These are phyloP conservation scores for Perizoma flavofasciatum DNA, from an alignment of 2,888 invertebrate species.

Conservation along the genomic window DNA sequence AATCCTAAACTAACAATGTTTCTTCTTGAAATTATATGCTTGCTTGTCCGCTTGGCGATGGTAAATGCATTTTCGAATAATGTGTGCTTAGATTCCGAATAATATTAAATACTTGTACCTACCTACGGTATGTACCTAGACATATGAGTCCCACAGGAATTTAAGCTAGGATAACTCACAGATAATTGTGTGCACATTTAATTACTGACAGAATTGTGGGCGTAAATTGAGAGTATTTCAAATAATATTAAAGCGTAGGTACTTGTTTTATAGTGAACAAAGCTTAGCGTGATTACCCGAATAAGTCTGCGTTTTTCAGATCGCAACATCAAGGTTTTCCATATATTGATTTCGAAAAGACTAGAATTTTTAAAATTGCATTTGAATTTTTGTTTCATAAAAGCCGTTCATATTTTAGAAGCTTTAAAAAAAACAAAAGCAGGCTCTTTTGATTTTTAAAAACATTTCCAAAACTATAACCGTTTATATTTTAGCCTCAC, in stretches of 20 bases:
- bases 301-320: too few species aligned
- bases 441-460: too few species aligned
- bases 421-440: too few species aligned
- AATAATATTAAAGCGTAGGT: conserved; percentile 14
- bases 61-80: conserved; percentile 27
- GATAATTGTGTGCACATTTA: conserved; percentile 23
- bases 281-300: too few species aligned
- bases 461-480: too few species aligned
- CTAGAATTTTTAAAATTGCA: too few species aligned
- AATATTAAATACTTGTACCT: background rate
- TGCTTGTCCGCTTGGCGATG: conserved; percentile 26
- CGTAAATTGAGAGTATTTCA: conserved; percentile 19
- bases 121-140: background rate
- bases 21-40: conserved; percentile 27
- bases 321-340: too few species aligned
- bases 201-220: conserved; percentile 20
- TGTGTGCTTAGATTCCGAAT: conserved; percentile 24
- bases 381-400: too few species aligned
- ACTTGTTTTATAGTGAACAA: conserved; percentile 1
- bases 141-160: conserved; percentile 28
- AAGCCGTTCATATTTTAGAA: too few species aligned
- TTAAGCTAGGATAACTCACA: conserved; percentile 29
- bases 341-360: too few species aligned
- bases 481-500: too few species aligned
- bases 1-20: conserved; percentile 23